These are phyloP conservation scores for Sebastes wilsoni DNA, from an alignment of 2,797 vertebrate genomes.

Conservation along the genomic window DNA sequence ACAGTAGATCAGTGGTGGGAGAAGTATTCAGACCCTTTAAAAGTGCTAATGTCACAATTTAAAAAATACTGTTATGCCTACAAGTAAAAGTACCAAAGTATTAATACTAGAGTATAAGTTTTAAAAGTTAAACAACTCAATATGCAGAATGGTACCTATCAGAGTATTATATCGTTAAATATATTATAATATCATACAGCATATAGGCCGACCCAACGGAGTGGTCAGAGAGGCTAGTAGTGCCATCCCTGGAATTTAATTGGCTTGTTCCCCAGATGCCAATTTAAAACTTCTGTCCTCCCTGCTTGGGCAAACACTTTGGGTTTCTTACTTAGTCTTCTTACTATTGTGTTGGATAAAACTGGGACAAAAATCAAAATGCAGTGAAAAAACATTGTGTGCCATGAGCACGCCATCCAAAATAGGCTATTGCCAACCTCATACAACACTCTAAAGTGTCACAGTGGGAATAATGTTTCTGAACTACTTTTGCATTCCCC, in stretches of 20 bases:
- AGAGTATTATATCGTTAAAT: neutral
- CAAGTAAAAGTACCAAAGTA: neutral
- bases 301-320: neutral
- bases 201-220: neutral
- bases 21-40: too few relatives aligned
- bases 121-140: neutral
- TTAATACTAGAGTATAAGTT: neutral
- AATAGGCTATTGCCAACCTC: neutral
- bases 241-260: neutral
- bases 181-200: neutral
- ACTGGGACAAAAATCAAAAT: neutral
- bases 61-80: neutral
- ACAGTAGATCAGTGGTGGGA: neutral
- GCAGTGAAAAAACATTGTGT: neutral
- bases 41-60: too few relatives aligned
- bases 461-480: neutral
- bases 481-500: neutral
- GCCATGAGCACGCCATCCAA: neutral
- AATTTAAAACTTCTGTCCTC: neutral
- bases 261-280: neutral
- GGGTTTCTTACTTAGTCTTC: neutral
- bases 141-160: neutral
- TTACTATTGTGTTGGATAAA: neutral
- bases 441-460: neutral
- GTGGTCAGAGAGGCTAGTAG: too few relatives aligned